Base-by-base conservation (phyloP, 2,797 vertebrate genomes). In the Premnoplex brunnescens region DNA sequence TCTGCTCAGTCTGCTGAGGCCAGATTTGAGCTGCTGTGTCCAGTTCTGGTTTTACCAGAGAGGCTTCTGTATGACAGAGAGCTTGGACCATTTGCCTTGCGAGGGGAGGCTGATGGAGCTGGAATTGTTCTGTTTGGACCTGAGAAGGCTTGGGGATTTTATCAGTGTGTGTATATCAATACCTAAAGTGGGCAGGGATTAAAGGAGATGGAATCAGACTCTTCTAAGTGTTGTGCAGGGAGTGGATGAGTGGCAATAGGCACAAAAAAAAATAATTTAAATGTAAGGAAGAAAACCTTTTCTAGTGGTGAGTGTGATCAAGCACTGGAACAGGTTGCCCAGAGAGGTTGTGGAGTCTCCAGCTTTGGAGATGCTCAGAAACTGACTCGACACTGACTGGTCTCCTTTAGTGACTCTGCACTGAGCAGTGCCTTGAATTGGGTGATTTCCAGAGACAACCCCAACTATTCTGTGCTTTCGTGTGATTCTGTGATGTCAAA, bases 271-370 rank as follows among this genome's bases (percentile, higher is more conserved):
- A 10, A 44, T 44, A 1, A 28, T 37, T 63, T 36, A 59, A 78
- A 56, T 6, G 1, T 14, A 67, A 69, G 10, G 12, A 34, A 54
- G 30, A 41, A 17, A 8, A 0, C 0, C 0, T 8, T 19, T 48
- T 71, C 34, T 28, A 24, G 28, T 14, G 12, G 4, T 39, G 21
- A 54, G 9, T 28, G 18, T 48, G 8, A 6, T 63, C 16, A 37
- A 63, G 7, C 27, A 71, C 22, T 59, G 16, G 26, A 59, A 44
- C 6, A 52, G 36, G 14, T 63, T 69, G 27, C 6, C 49, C 43
- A 28, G 23, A 76, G n/a, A 46, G 17, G 24, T 1, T 34, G 52
- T 34, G 49, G 15, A 56, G 8, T 56, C 16, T 51, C 13, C 9
- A 43, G 1, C 27, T 69, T 32, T 28, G 16, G 11, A 63, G n/a